These are phyloP conservation scores for Bombycilla garrulus DNA, from an alignment of 2,113 vertebrate species.

Conservation along the genomic window DNA sequence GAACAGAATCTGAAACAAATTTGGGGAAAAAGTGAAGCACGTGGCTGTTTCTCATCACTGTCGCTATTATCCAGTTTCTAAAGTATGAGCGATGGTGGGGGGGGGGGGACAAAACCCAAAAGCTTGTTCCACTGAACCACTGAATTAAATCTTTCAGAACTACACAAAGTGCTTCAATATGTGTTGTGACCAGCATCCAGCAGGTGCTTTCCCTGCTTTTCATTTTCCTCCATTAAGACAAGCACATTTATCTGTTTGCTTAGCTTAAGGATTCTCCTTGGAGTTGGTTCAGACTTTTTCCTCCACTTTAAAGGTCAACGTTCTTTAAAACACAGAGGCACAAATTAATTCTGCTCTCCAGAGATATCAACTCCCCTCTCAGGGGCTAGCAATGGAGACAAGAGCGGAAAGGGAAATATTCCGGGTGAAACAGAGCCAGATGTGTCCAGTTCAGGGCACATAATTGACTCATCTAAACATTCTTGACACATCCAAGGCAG, in stretches of 20 bases:
- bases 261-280: not conserved
- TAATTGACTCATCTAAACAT: not conserved
- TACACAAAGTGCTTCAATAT: not conserved
- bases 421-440: not conserved
- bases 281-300: not conserved
- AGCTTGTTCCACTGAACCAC: not conserved
- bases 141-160: not conserved
- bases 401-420: not conserved
- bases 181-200: not conserved
- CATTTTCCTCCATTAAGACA: not conserved
- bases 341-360: not conserved
- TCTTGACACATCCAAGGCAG: not conserved
- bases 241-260: not conserved
- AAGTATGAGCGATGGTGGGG: not conserved
- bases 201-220: not conserved
- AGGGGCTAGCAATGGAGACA: not conserved
- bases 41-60: not conserved
- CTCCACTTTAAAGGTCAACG: slow-evolving; percentile 2
- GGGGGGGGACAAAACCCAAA: not conserved
- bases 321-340: not conserved
- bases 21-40: not conserved
- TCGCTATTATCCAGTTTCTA: not conserved
- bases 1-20: not conserved
- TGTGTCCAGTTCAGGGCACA: not conserved
- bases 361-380: not conserved